Base-by-base conservation (phyloP, 1,140 invertebrate species). In the Bombus cullumanus region DNA sequence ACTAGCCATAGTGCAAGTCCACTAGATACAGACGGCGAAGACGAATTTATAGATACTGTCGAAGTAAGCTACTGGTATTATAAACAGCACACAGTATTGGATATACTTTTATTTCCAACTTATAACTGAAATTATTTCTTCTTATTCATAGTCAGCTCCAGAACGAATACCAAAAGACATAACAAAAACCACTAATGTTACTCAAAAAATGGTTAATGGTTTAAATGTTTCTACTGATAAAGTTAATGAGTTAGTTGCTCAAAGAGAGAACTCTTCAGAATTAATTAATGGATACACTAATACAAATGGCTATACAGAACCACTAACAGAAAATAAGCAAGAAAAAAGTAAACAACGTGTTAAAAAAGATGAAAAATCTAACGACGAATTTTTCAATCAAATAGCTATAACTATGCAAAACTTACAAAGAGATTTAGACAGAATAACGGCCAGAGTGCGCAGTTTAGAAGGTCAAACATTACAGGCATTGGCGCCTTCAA, bases 1-100 rank as follows among this genome's bases (percentile, higher is more conserved):
- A 95, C 94, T 79, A 95, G 95, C 89, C 95, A 95, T 75, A 96
- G 95, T 89, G 94, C 95, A 34, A 95, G 93, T 87, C 95, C 93
- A 81, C 96, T 96, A 86, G 97, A 97, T 90, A 97, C 96, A n/a
- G 97, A 97, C 86, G 95, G 96, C 37, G 96, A 96, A 86, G 96
- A 97, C 90, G 97, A 97, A 94, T 98, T 97, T 93, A 97, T 97
- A 84, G 97, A 98, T 94, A 97, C 97, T 34, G 96, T 97, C 76
- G 97, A 97, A 92, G 96, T 97, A 92, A 95, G 93, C 47, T 47
- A 68, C n/a, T 57, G 13, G 43, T 64, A 64, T 53, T 59, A 78
- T 69, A 78, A 6, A 80, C 31, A 34, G 25, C 8, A 6, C 13
- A 22, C 39, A 53, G 5, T 31, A 47, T 66, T n/a, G 10, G 10